A percentile compares a stretch with the other conserved stretches of the same genome.
Conservation (phyloP, 2,888 invertebrate genomes). For the Drosophila heteroneura region DNA sequence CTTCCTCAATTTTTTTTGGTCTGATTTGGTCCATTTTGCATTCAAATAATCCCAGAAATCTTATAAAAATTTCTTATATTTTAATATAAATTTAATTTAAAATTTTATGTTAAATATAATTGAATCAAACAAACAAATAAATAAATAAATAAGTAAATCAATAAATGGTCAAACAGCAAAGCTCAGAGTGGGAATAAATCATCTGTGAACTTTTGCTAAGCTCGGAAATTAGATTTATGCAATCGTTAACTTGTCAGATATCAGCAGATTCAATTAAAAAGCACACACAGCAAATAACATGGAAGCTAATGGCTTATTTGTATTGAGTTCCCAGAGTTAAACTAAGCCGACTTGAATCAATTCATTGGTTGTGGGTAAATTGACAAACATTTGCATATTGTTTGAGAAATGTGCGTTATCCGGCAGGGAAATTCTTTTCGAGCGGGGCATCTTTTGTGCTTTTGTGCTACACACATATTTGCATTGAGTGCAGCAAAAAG, state of each 20-base stretch:
- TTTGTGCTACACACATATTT: background rate
- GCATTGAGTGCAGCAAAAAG: constrained; percentile 9
- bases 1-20: background rate
- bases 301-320: background rate
- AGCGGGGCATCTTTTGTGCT: background rate
- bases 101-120: background rate
- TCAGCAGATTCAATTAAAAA: background rate
- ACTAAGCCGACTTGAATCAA: background rate
- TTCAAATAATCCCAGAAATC: background rate
- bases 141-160: too few species aligned
- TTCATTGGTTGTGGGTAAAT: background rate
- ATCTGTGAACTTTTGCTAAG: background rate
- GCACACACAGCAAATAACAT: background rate
- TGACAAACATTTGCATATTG: background rate
- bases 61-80: background rate
- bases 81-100: background rate
- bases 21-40: too few species aligned
- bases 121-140: background rate
- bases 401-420: background rate
- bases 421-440: background rate
- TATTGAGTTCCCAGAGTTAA: background rate
- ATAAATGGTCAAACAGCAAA: background rate
- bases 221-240: background rate
- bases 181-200: background rate
- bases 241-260: background rate